Evolutionary conservation across 2,113 vertebrate species (phyloP).

Genomic region (Rhizomys pruinosus): DNA sequence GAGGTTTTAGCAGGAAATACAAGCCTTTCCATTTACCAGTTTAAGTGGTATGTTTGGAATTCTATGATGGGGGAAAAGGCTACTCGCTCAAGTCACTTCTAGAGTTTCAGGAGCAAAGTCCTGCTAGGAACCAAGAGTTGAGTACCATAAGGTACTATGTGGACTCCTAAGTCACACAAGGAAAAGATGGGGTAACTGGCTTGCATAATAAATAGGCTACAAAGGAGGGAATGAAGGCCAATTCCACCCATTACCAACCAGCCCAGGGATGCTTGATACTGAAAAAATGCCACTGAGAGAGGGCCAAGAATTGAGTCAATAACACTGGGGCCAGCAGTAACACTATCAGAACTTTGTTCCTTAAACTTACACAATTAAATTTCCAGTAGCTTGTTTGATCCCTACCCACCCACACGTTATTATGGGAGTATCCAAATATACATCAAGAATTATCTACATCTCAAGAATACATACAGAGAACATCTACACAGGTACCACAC

Average conservation of each 20-base stretch:
- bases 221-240: neutral
- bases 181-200: neutral
- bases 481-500: neutral
- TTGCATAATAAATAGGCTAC: neutral
- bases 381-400: neutral
- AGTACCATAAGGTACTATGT: neutral
- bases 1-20: neutral
- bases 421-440: conserved; percentile 10
- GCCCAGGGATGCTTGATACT: too few species aligned
- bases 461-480: too few species aligned
- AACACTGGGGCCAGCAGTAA: neutral
- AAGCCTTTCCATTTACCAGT: neutral
- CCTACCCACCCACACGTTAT: neutral
- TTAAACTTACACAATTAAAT: neutral
- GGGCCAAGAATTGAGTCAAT: neutral
- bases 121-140: neutral
- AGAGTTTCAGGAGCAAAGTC: neutral
- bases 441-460: neutral
- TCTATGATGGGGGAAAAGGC: neutral
- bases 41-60: neutral
- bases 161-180: rapidly evolving
- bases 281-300: neutral
- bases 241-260: too few species aligned
- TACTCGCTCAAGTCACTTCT: neutral
- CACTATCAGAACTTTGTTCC: neutral